Evolutionary conservation across 2,113 vertebrate species (phyloP).

Genomic region (Macquaria australasica): DNA sequence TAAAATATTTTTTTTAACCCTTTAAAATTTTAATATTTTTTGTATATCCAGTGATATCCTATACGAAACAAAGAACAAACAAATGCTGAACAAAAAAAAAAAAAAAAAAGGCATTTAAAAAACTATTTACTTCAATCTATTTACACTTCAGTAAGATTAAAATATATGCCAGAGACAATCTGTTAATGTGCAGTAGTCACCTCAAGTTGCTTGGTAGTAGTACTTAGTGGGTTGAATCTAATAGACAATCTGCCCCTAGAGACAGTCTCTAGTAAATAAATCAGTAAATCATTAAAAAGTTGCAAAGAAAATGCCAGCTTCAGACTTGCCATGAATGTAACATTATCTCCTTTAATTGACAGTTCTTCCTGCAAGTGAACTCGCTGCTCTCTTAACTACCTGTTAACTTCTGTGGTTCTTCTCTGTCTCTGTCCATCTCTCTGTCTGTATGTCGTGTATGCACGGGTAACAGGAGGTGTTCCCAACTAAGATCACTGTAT

Average conservation of each 20-base stretch:
- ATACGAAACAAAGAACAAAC: slow-evolving; percentile 36
- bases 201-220: slow-evolving; percentile 1
- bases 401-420: slow-evolving; percentile 12
- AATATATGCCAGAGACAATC: neutral
- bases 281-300: slow-evolving; percentile 15
- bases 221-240: slow-evolving; percentile 12
- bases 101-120: neutral
- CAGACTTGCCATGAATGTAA: slow-evolving; percentile 70
- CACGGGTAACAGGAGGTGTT: slow-evolving; percentile 13
- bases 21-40: neutral
- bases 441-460: slow-evolving; percentile 30
- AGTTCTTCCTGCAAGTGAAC: slow-evolving; percentile 8
- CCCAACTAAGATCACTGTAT: slow-evolving; percentile 56
- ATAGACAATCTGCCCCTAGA: neutral
- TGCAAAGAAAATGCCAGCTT: slow-evolving; percentile 39
- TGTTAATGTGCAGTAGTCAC: slow-evolving; percentile 12
- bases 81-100: slow-evolving; percentile 16
- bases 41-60: slow-evolving; percentile 17
- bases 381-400: neutral
- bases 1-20: neutral
- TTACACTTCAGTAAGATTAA: slow-evolving; percentile 48
- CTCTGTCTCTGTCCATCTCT: slow-evolving; percentile 51
- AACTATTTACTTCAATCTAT: slow-evolving; percentile 50
- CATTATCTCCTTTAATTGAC: slow-evolving; percentile 36
- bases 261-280: slow-evolving; percentile 24